Conservation (phyloP, 2,888 invertebrate species). For the Crematogaster levior region DNA sequence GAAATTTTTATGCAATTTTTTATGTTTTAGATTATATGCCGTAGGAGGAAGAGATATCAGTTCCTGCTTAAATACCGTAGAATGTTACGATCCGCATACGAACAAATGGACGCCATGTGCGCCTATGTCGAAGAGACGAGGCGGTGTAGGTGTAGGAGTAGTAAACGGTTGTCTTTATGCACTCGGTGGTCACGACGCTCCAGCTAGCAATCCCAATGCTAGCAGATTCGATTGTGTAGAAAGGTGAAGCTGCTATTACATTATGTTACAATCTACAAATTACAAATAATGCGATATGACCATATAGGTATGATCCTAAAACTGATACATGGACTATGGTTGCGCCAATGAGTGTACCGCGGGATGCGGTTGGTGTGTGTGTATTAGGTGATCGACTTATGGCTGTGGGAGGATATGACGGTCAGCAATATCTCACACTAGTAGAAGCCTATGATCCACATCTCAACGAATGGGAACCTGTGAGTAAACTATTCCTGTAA, state of each 20-base stretch:
- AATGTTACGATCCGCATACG: constrained; percentile 92
- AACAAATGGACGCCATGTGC: constrained; percentile 94
- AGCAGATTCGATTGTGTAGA: constrained; percentile 96
- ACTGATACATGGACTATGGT: constrained; percentile 96
- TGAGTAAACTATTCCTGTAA: constrained; percentile 72
- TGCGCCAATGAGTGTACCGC: constrained; percentile 92
- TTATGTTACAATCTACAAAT: not conserved
- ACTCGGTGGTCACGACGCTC: constrained; percentile 97
- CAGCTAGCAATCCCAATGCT: constrained; percentile 94
- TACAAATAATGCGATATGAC: not conserved
- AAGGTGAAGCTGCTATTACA: constrained; percentile 86
- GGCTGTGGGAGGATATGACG: constrained; percentile 97
- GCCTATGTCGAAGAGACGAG: constrained; percentile 94
- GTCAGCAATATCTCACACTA: constrained; percentile 93
- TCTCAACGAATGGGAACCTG: constrained; percentile 91
- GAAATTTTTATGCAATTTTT: not conserved
- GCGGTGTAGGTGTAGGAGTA: constrained; percentile 96
- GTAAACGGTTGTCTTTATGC: constrained; percentile 96
- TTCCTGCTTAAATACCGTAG: constrained; percentile 95
- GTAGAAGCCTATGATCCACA: constrained; percentile 97
- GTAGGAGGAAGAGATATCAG: constrained; percentile 97
- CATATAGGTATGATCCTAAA: constrained; percentile 88
- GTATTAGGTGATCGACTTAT: constrained; percentile 93
- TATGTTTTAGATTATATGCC: constrained; percentile 90
- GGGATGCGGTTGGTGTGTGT: constrained; percentile 96